Evolutionary conservation across 2,888 invertebrate genomes (phyloP).

Genomic region (Fragum sueziense): DNA sequence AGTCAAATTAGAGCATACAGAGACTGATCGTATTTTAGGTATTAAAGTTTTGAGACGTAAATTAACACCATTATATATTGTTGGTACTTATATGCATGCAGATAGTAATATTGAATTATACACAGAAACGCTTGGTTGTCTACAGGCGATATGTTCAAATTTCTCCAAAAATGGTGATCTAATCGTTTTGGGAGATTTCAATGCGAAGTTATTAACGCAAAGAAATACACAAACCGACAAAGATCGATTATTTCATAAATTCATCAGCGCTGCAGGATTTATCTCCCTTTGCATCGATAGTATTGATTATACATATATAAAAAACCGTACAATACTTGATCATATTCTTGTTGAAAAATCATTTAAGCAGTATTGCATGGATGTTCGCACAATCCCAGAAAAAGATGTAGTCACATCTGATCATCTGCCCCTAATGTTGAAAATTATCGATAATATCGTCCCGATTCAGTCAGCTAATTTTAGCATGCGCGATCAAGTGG

Average conservation of each 20-base stretch:
- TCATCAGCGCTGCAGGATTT: background rate
- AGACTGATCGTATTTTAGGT: conserved; percentile 12
- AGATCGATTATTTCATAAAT: background rate
- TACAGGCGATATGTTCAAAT: background rate
- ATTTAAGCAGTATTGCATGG: no score
- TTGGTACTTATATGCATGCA: conserved; percentile 19
- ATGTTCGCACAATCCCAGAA: no score
- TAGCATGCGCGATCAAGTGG: no score
- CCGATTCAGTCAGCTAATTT: no score
- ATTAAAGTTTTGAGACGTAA: background rate
- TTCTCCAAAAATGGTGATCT: background rate
- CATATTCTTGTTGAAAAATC: no score
- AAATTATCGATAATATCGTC: no score
- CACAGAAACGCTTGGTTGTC: background rate
- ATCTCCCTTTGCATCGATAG: background rate
- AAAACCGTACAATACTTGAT: background rate
- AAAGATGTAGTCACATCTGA: no score
- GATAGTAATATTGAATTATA: background rate
- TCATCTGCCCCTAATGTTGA: no score
- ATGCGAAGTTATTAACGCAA: background rate
- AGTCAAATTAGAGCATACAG: background rate
- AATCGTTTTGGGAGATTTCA: background rate
- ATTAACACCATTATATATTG: background rate
- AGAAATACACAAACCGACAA: background rate
- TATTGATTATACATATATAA: background rate